phyloP scores from a whole-genome alignment of 1,140 invertebrate species.

The Ectropis grisescens region DNA sequence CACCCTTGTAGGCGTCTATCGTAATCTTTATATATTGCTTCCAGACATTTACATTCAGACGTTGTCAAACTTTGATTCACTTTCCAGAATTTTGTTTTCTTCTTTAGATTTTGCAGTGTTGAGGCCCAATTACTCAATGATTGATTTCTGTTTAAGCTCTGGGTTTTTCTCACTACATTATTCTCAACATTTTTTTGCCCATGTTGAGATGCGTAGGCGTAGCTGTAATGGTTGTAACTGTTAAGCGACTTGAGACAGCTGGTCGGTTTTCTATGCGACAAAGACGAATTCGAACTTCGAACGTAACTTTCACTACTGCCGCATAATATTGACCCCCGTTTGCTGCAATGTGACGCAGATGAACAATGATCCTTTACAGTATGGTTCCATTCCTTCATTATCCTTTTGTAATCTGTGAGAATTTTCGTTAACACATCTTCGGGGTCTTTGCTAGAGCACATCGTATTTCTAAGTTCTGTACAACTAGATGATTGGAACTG shows the following conservation, averaged over 20 bases:
- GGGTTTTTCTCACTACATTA: constrained; percentile 22
- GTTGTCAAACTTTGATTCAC: constrained; percentile 21
- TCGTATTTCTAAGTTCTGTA: constrained; percentile 51
- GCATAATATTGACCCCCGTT: constrained; percentile 29
- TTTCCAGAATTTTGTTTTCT: constrained; percentile 36
- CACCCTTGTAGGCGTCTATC: constrained; percentile 59
- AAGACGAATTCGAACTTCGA: constrained; percentile 48
- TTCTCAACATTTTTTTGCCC: constrained; percentile 21
- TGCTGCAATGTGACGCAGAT: constrained; percentile 30
- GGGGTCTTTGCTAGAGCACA: constrained; percentile 25
- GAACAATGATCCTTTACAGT: constrained; percentile 57
- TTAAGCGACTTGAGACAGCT: constrained; percentile 14
- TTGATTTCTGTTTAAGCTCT: constrained; percentile 27
- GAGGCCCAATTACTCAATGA: constrained; percentile 33
- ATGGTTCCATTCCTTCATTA: constrained; percentile 67
- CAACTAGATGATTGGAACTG: constrained; percentile 52
- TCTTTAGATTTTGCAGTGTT: constrained; percentile 41
- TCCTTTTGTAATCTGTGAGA: constrained; percentile 56
- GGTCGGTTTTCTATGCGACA: constrained; percentile 31
- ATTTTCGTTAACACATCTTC: constrained; percentile 40
- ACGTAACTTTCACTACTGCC: constrained; percentile 40
- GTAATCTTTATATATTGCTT: constrained; percentile 60
- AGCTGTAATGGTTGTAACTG: constrained; percentile 24
- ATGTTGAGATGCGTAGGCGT: constrained; percentile 23
- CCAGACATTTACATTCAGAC: constrained; percentile 51